These are phyloP conservation scores for Bos indicus DNA, from an alignment of 2,113 vertebrate species.

Conservation along the genomic window DNA sequence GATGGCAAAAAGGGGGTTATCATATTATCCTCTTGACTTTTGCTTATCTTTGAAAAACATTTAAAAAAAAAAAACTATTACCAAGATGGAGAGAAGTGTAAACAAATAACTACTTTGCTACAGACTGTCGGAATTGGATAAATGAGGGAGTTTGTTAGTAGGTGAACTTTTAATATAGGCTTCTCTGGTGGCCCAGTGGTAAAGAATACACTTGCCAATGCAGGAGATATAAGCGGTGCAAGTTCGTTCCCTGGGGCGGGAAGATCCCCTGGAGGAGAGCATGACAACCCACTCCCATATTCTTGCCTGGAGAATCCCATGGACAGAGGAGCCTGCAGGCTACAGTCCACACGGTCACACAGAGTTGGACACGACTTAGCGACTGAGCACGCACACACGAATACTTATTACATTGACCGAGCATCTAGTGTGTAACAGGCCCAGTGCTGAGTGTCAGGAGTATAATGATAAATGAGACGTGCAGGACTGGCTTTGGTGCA, in stretches of 20 bases:
- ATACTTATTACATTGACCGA: background rate
- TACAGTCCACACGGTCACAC: background rate
- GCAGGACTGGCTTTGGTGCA: background rate
- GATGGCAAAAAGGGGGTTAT: background rate
- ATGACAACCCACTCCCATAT: background rate
- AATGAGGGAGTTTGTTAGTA: background rate
- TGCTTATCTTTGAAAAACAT: background rate
- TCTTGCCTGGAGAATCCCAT: background rate
- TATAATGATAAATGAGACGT: background rate
- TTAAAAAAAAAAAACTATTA: background rate
- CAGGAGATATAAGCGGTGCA: background rate
- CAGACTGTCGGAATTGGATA: background rate
- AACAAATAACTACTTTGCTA: background rate
- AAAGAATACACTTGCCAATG: background rate
- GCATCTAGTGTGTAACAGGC: background rate
- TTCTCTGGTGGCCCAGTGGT: background rate
- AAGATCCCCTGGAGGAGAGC: background rate
- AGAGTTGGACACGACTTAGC: background rate
- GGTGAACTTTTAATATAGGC: background rate
- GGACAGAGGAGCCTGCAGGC: background rate
- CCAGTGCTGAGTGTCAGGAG: background rate
- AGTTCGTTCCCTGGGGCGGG: fast-evolving
- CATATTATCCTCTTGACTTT: background rate
- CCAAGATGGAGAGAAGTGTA: background rate
- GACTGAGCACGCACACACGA: background rate